Conservation (phyloP, 2,888 invertebrate genomes). For the Trichacis sp. region DNA sequence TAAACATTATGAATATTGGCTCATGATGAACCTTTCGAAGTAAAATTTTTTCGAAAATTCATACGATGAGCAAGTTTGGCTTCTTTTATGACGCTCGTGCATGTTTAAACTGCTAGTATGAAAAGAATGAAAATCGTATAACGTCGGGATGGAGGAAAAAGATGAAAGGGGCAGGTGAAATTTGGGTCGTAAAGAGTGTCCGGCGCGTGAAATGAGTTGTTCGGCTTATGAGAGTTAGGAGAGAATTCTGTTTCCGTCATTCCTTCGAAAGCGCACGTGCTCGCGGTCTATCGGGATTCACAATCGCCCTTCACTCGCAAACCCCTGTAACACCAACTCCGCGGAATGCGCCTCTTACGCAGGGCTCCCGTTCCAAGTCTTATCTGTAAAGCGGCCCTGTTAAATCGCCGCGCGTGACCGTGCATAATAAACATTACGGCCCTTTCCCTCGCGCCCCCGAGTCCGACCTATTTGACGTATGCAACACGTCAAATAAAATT, state of each 20-base stretch:
- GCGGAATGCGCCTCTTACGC: constrained; percentile 23
- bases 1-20: too few species aligned
- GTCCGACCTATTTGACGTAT: constrained; percentile 50
- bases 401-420: constrained; percentile 64
- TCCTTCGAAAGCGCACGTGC: constrained; percentile 2
- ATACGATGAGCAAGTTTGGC: too few species aligned
- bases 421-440: constrained; percentile 57
- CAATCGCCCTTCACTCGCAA: constrained; percentile 1
- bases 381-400: constrained; percentile 58
- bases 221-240: not conserved
- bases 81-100: too few species aligned
- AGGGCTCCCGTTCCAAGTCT: constrained; percentile 50
- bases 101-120: too few species aligned
- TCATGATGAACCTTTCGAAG: too few species aligned
- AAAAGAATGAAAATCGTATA: too few species aligned
- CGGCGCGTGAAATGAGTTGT: not conserved
- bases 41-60: too few species aligned
- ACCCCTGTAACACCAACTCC: not conserved
- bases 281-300: constrained; percentile 2
- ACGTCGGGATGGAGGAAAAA: too few species aligned
- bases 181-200: too few species aligned
- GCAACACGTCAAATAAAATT: constrained; percentile 47
- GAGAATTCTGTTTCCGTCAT: constrained; percentile 5
- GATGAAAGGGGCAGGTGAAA: too few species aligned
- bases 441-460: constrained; percentile 8